Evolutionary conservation across 2,113 vertebrate species (phyloP), one percentile per base, ranked within the genome.

Genomic region (Eulemur rufifrons): DNA sequence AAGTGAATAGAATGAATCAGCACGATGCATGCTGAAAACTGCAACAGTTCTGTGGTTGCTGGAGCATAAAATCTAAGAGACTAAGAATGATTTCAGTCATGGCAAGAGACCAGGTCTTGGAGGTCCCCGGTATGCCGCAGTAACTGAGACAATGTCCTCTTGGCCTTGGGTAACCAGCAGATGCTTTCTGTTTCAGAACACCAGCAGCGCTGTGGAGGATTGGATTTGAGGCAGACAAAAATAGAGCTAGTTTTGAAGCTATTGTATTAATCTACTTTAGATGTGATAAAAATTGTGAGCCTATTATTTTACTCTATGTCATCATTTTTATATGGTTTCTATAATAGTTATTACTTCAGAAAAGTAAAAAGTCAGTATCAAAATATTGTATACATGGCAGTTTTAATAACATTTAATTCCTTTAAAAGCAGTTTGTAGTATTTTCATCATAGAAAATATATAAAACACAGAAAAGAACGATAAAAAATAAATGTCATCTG

Each of bases 371-470:
- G 15, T 91, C 37, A 42, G 2, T 95, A 88, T 81, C 93, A 94
- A 95, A 89, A 81, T 95, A 37, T 68, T 89, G 78, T 61, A 77
- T 77, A 76, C 25, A 56, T 81, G 47, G 32, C 69, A 64, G 23
- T 92, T 92, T 91, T 89, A 83, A 89, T 91, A 94, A 29, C 54
- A 89, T 66, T 90, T 86, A 77, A 85, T 68, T 94, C 8, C 71
- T 92, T 69, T 88, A 61, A 73, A 92, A 66, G 47, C 61, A 91
- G 18, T 93, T 91, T 21, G 34, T 82, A 64, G 18, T 93, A 76
- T 95, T 73, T 69, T 92, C 23, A 68, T 80, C 37, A 12, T 68
- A 85, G 76, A 95, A 91, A 93, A 94, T 73, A 59, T 23, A 59
- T 89, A 78, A 80, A 90, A 66, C 85, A 76, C 13, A 87, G 64